phyloP scores from a whole-genome alignment of 2,888 invertebrate species.

The Dicyrtomina minuta region DNA sequence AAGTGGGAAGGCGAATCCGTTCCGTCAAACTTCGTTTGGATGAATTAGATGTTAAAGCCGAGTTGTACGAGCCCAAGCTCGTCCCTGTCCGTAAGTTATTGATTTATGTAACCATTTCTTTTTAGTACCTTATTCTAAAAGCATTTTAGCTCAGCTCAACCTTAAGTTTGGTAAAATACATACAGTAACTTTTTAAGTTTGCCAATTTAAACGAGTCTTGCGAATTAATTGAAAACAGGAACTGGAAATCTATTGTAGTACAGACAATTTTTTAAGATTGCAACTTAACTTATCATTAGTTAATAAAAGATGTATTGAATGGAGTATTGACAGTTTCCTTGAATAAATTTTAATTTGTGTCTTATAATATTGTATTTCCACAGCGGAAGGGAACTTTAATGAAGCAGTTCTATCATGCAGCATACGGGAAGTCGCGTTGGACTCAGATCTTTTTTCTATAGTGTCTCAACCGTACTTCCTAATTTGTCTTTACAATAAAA shows the following conservation, averaged over 20 bases:
- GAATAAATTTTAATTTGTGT: constrained; percentile 17
- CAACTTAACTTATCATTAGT: too few relatives aligned
- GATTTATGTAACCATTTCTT: constrained; percentile 32
- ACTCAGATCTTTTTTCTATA: constrained; percentile 38
- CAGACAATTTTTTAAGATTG: too few relatives aligned
- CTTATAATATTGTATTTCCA: constrained; percentile 23
- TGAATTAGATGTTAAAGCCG: constrained; percentile 70
- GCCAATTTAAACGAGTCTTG: too few relatives aligned
- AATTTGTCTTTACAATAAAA: constrained; percentile 43
- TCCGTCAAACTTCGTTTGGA: constrained; percentile 70
- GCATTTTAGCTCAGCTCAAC: too few relatives aligned
- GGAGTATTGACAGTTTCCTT: too few relatives aligned
- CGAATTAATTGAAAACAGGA: too few relatives aligned
- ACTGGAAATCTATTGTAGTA: too few relatives aligned
- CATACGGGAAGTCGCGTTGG: constrained; percentile 35
- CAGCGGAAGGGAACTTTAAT: constrained; percentile 52
- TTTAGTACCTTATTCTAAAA: too few relatives aligned
- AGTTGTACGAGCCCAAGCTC: constrained; percentile 79
- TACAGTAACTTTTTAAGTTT: neutral
- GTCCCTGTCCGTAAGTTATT: constrained; percentile 87
- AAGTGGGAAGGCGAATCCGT: constrained; percentile 72
- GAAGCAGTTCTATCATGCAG: constrained; percentile 31
- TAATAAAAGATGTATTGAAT: too few relatives aligned
- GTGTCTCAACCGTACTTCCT: constrained; percentile 45
- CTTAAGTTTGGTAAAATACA: too few relatives aligned